Percentiles rank a stretch among this genome's conserved stretches.
These are phyloP conservation scores for Campylomormyrus tamandua DNA, from an alignment of 2,113 vertebrate genomes.

Conservation along the genomic window DNA sequence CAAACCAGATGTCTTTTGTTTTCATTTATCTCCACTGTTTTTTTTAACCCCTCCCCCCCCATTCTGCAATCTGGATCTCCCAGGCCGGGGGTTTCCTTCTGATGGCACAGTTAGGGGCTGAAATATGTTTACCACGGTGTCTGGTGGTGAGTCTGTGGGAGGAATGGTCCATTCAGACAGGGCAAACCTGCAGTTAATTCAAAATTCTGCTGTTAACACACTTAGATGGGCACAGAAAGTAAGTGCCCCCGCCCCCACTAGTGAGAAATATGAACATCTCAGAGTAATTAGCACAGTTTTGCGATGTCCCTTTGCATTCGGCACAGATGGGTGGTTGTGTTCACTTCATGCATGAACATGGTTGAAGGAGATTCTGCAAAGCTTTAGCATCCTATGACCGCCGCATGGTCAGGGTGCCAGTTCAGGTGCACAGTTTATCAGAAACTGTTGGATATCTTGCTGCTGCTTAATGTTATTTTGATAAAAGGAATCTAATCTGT, in stretches of 20 bases:
- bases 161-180: background rate
- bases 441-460: background rate
- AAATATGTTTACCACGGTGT: background rate
- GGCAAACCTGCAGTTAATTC: background rate
- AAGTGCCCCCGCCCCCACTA: background rate
- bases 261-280: background rate
- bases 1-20: background rate
- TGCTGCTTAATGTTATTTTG: background rate
- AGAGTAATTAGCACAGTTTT: background rate
- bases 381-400: background rate
- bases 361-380: background rate
- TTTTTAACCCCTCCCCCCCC: slow-evolving; percentile 22
- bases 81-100: background rate
- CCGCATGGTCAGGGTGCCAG: background rate
- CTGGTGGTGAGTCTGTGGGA: background rate
- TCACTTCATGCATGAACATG: background rate
- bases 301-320: background rate
- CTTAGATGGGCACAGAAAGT: background rate
- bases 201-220: background rate
- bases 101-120: background rate
- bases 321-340: background rate
- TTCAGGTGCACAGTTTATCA: background rate
- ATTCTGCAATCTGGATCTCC: slow-evolving; percentile 18
- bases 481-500: background rate
- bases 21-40: background rate